A percentile compares a stretch with the other conserved stretches of the same genome.
phyloP scores from a whole-genome alignment of 1,140 invertebrate species.

The Drosophila oshimai region DNA sequence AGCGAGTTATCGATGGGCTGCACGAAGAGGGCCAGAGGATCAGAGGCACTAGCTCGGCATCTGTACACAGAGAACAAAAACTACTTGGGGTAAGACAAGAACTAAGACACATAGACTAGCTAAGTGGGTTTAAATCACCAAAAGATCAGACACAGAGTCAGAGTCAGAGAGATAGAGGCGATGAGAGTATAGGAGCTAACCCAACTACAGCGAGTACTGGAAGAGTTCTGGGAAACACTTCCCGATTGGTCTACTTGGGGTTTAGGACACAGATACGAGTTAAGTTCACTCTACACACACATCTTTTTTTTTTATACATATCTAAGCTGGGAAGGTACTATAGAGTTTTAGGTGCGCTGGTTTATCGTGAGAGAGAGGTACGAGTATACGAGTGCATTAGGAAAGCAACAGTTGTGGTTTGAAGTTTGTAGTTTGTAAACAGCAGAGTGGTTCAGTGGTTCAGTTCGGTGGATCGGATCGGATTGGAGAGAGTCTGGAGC shows the following conservation, averaged over 20 bases:
- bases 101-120: constrained; percentile 34
- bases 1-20: background rate
- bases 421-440: too few species aligned
- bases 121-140: constrained; percentile 23
- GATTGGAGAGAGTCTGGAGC: constrained; percentile 45
- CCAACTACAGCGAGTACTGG: constrained; percentile 15
- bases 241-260: constrained; percentile 1
- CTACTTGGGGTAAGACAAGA: constrained; percentile 32
- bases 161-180: background rate
- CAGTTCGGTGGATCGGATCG: constrained; percentile 20
- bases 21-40: background rate
- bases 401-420: constrained; percentile 5
- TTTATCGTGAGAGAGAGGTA: constrained; percentile 3
- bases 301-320: constrained; percentile 7
- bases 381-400: background rate
- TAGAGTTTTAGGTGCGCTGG: constrained; percentile 9
- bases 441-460: constrained; percentile 26
- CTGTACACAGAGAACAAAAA: constrained; percentile 20
- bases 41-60: background rate
- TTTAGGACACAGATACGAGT: constrained; percentile 25
- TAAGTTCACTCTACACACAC: constrained; percentile 17
- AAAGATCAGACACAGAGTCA: constrained; percentile 19
- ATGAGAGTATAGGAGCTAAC: constrained; percentile 20
- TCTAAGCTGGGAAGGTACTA: constrained; percentile 17
- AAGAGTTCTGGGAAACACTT: background rate